Percentiles rank a stretch among this genome's conserved stretches.
Evolutionary conservation across 2,797 vertebrate species (phyloP).

Genomic region (Telmatherina bonti): DNA sequence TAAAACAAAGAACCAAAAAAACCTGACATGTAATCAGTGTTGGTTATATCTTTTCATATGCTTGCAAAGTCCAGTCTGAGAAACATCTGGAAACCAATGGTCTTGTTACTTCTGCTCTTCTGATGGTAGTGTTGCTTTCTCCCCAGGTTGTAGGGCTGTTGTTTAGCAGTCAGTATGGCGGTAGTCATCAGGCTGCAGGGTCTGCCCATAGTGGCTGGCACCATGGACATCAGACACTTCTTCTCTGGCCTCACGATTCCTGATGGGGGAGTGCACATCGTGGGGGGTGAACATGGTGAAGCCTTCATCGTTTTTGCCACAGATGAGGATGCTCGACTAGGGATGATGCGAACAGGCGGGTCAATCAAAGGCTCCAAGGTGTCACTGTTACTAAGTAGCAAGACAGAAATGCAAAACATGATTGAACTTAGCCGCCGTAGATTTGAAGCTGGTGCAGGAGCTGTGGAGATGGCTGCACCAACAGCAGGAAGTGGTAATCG

Average conservation of each 20-base stretch:
- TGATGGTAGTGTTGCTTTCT: conserved; percentile 96
- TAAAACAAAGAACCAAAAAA: background rate
- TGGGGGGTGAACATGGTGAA: conserved; percentile 99
- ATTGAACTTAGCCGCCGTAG: conserved; percentile 99
- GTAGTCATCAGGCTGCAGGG: conserved; percentile 99
- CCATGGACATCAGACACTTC: conserved; percentile 99
- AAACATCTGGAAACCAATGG: conserved; percentile 70
- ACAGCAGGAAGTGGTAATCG: conserved; percentile 88
- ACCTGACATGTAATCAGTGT: conserved; percentile 17
- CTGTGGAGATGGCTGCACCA: conserved; percentile 82
- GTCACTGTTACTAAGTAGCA: conserved; percentile 97
- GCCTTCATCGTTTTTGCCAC: conserved; percentile 99
- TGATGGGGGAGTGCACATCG: conserved; percentile 99
- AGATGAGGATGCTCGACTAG: conserved; percentile 99
- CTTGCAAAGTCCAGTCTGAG: background rate
- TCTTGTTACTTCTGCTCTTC: conserved; percentile 69
- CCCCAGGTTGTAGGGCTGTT: conserved; percentile 93
- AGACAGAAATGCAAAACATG: conserved; percentile 99
- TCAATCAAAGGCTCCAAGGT: conserved; percentile 99
- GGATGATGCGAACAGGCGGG: conserved; percentile 99
- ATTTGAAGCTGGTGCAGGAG: conserved; percentile 90
- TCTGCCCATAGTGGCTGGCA: conserved; percentile 99
- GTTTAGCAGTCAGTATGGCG: conserved; percentile 95
- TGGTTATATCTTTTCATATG: conserved; percentile 1
- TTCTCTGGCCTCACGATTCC: conserved; percentile 99